These are phyloP conservation scores for Pollachius pollachius DNA, from an alignment of 2,113 vertebrate species.

Conservation along the genomic window DNA sequence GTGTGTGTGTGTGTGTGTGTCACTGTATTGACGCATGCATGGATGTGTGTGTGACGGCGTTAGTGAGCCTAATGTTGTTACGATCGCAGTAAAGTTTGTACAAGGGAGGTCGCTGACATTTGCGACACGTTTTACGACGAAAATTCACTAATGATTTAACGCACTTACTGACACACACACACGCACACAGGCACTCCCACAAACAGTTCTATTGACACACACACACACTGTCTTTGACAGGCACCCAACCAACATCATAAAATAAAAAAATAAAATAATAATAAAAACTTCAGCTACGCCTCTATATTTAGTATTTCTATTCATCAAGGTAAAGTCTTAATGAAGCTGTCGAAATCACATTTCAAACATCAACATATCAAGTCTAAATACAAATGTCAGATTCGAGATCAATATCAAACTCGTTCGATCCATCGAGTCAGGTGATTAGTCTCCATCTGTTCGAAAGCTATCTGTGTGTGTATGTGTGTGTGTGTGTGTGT, in stretches of 20 bases:
- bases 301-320: too few species aligned
- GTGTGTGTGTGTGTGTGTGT: neutral
- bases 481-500: too few species aligned
- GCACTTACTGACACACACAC: neutral
- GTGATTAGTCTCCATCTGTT: too few species aligned
- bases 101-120: neutral
- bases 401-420: too few species aligned
- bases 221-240: conserved; percentile 24
- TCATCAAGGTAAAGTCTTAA: too few species aligned
- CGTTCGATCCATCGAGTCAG: too few species aligned
- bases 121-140: neutral
- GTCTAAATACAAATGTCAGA: too few species aligned
- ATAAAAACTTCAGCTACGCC: too few species aligned
- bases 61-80: neutral
- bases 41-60: neutral
- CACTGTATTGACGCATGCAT: too few species aligned
- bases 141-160: neutral
- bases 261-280: too few species aligned
- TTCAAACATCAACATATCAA: too few species aligned
- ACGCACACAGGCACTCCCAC: conserved; percentile 9
- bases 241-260: conserved; percentile 2
- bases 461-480: conserved; percentile 1
- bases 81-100: neutral
- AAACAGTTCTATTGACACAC: conserved; percentile 13
- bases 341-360: too few species aligned